phyloP scores from a whole-genome alignment of 2,797 vertebrate species.

The Phoeniculus purpureus region DNA sequence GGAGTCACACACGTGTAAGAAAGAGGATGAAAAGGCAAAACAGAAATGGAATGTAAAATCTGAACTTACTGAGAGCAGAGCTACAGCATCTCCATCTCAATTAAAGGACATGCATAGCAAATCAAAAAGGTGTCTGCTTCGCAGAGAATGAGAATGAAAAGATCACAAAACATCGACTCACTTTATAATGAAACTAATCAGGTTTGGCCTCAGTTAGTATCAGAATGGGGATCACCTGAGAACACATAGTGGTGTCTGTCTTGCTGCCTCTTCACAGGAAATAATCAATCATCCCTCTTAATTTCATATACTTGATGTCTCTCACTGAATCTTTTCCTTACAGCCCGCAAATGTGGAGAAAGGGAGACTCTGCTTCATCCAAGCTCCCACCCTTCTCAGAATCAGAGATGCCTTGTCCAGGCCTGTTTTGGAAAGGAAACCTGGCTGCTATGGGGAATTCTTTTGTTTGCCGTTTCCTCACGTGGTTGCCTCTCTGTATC shows the following conservation, averaged over 20 bases:
- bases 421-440: not conserved
- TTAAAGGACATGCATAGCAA: slow-evolving; percentile 22
- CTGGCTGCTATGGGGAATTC: not conserved
- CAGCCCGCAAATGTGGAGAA: not conserved
- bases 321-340: not conserved
- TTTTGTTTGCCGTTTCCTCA: not conserved
- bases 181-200: slow-evolving; percentile 12
- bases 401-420: accelerated
- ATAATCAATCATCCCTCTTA: slow-evolving; percentile 4
- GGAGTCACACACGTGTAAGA: accelerated
- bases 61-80: slow-evolving; percentile 1
- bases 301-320: slow-evolving; percentile 5
- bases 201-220: not conserved
- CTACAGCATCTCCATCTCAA: slow-evolving; percentile 44
- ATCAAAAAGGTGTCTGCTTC: slow-evolving; percentile 37
- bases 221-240: slow-evolving; percentile 5
- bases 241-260: not conserved
- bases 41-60: slow-evolving; percentile 15
- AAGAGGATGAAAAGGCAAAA: not conserved
- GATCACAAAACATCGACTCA: slow-evolving; percentile 12
- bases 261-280: not conserved
- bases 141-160: slow-evolving; percentile 25
- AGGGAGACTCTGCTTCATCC: not conserved
- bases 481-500: accelerated
- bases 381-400: not conserved